Base-by-base conservation (phyloP, 1,140 invertebrate species). In the Nymphalis io region DNA sequence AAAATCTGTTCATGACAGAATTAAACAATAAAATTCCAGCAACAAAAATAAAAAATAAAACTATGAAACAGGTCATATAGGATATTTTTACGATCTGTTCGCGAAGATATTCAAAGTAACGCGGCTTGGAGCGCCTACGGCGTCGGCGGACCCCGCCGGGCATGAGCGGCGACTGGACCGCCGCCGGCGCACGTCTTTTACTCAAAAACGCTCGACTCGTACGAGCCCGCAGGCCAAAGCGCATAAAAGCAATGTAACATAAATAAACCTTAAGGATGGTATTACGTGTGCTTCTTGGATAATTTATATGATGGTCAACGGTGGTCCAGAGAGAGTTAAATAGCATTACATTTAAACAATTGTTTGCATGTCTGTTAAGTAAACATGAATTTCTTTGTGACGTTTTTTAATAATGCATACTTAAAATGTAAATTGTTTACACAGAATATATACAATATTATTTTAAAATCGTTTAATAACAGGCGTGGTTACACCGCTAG, bases 181-280 rank as follows among this genome's bases (percentile, higher is more conserved):
- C 66, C 66, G 58, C 66, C 8, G 38, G 66, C 66, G 33, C 66
- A 55, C 18, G 44, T 39, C 66, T 68, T 46, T 68, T 68, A 40
- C 51, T 55, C 39, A 61, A 55, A 62, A 62, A 42, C 60, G n/a
- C 60, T 21, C 39, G 16, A 27, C 60, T 38, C n/a, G 18, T 33
- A 27, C 20, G 21, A 59, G 53, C 60, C 59, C 38, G 15, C 53
- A 33, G 60, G 40, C 55, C 21, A 20, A 13, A 20, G 55, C 40
- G 10, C 42, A 42, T 42, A 60, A 66, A 65, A 48, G 57, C n/a
- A 59, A 15, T 16, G 51, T 23, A 16, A n/a, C 27, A 48, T 62
- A 42, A 42, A 62, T 62, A 62, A 46, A 27, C 21, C 13, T 62
- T 55, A 55, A 55, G 21, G 21, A 55, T 55, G 51, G 51, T 55